These are phyloP conservation scores for Scomberomorus guttatus DNA, from an alignment of 2,797 vertebrate genomes.

Conservation along the genomic window DNA sequence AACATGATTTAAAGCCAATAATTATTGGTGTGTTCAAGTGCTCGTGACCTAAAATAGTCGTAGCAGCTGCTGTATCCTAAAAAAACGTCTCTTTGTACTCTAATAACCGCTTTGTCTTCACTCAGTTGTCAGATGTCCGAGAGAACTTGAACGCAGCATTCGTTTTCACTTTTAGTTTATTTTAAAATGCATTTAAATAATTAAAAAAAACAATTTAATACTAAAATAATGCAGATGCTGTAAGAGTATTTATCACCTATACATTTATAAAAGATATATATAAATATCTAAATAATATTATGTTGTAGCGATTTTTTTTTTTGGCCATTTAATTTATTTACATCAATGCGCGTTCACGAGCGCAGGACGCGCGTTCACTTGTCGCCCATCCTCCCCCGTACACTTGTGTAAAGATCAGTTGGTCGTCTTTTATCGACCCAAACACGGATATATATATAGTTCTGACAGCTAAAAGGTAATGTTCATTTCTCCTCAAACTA, in stretches of 20 bases:
- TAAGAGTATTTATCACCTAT: background rate
- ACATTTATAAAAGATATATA: too few relatives aligned
- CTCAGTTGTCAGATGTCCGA: background rate
- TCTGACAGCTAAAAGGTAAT: constrained; percentile 60
- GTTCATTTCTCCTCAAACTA: background rate
- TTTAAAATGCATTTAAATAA: background rate
- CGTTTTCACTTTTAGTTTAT: background rate
- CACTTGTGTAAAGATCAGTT: background rate
- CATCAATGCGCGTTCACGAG: constrained; percentile 53
- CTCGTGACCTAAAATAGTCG: background rate
- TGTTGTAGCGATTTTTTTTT: too few relatives aligned
- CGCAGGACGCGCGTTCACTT: constrained; percentile 50
- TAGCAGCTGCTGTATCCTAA: background rate
- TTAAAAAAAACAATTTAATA: too few relatives aligned
- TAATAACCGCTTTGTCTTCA: background rate
- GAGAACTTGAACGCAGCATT: constrained; percentile 29
- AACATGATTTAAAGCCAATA: background rate
- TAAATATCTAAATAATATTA: too few relatives aligned
- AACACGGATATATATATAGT: constrained; percentile 21
- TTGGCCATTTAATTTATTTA: background rate
- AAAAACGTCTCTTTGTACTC: background rate
- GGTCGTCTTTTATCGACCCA: background rate
- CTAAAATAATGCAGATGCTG: accelerated
- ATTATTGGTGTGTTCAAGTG: background rate
- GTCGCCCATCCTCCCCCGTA: constrained; percentile 5